Evolutionary conservation across 2,797 vertebrate genomes (phyloP).

Genomic region (Champsocephalus esox): DNA sequence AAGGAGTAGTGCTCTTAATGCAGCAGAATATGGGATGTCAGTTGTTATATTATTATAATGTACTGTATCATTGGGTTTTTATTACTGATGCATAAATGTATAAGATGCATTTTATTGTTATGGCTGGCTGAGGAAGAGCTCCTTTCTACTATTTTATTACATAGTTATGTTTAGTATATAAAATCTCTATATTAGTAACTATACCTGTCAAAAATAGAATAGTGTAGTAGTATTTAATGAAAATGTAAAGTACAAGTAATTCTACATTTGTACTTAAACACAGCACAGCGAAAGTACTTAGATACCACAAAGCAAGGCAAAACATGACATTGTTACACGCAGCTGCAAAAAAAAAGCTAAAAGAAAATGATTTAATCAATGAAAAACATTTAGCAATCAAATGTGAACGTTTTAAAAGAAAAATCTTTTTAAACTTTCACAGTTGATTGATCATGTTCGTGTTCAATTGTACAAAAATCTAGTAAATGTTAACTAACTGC

Average conservation of each 20-base stretch:
- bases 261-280: neutral
- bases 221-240: no score
- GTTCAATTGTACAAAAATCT: neutral
- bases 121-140: neutral
- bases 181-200: neutral
- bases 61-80: neutral
- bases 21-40: neutral
- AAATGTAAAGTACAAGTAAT: neutral
- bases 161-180: neutral
- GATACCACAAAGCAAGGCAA: neutral
- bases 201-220: constrained; percentile 7
- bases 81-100: neutral
- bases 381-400: neutral
- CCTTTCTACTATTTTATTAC: neutral
- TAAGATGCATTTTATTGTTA: neutral
- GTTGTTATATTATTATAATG: neutral
- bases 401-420: no score
- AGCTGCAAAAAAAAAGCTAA: neutral
- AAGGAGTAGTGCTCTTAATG: neutral
- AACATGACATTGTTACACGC: neutral
- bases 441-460: neutral
- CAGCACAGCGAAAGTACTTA: neutral
- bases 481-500: neutral
- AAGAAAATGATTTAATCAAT: neutral
- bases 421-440: neutral